phyloP scores from a whole-genome alignment of 2,888 invertebrate genomes.

The Lagria hirta region DNA sequence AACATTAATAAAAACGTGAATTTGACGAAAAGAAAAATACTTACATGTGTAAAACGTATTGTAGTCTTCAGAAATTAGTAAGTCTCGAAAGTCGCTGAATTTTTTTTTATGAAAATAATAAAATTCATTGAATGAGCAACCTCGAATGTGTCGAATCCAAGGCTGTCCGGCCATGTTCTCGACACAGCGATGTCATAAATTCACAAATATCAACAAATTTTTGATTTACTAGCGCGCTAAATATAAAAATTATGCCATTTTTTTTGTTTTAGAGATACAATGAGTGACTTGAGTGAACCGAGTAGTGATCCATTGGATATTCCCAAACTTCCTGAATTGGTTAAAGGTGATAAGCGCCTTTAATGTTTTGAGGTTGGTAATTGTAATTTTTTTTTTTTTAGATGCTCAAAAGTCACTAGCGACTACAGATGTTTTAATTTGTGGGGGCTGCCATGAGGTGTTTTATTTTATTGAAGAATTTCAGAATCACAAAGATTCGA shows the following conservation, averaged over 20 bases:
- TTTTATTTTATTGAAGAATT: conserved; percentile 81
- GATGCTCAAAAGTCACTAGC: conserved; percentile 77
- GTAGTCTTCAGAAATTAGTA: too few species aligned
- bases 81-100: too few species aligned
- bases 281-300: conserved; percentile 26
- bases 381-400: conserved; percentile 54
- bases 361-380: conserved; percentile 8
- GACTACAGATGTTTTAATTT: conserved; percentile 75
- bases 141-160: conserved; percentile 35
- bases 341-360: conserved; percentile 37
- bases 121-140: conserved; percentile 34
- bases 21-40: conserved; percentile 37
- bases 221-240: conserved; percentile 31
- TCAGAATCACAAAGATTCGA: conserved; percentile 64
- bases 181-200: conserved; percentile 25
- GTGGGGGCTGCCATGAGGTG: conserved; percentile 79
- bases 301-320: conserved; percentile 31
- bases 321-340: conserved; percentile 35
- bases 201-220: conserved; percentile 6
- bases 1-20: conserved; percentile 37
- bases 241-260: conserved; percentile 27
- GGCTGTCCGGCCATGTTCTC: conserved; percentile 42
- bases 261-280: conserved; percentile 21
- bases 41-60: conserved; percentile 26
- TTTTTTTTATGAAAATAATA: conserved; percentile 27